These are phyloP conservation scores for Eupeodes latifasciatus DNA, from an alignment of 2,888 invertebrate species.

Conservation along the genomic window DNA sequence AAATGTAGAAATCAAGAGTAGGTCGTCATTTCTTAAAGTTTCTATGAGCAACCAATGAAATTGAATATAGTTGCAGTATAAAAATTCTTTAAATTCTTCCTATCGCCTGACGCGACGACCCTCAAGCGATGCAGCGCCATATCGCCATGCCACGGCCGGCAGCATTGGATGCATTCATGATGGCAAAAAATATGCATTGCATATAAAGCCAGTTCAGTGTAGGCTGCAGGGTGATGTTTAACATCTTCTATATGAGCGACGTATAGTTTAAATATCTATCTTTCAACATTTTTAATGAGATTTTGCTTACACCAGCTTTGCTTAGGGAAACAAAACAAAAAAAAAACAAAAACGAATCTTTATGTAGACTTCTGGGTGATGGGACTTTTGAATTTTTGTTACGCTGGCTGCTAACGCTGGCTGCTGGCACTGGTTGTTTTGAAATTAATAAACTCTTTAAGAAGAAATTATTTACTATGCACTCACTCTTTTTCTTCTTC, in stretches of 20 bases:
- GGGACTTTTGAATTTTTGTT: conserved; percentile 36
- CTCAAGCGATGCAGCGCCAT: not conserved
- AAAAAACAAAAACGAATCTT: not conserved
- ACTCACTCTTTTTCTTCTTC: not conserved
- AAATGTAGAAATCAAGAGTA: conserved; percentile 28
- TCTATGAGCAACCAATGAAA: conserved; percentile 46
- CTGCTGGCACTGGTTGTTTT: conserved; percentile 7
- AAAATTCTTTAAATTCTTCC: conserved; percentile 27
- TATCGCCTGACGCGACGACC: conserved; percentile 14
- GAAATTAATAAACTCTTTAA: conserved; percentile 51
- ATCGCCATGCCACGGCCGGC: no score
- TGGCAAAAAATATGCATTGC: not conserved
- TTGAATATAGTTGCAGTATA: conserved; percentile 58
- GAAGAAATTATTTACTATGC: conserved; percentile 15
- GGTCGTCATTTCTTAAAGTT: conserved; percentile 50
- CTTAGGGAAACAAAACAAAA: not conserved
- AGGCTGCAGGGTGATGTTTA: conserved; percentile 34
- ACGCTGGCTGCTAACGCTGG: no score
- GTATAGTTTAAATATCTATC: conserved; percentile 27
- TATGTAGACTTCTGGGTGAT: conserved; percentile 28
- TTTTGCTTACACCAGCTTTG: conserved; percentile 26
- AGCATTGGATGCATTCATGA: not conserved
- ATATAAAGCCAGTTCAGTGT: no score
- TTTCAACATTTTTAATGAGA: conserved; percentile 65
- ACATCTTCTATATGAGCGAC: conserved; percentile 22